A percentile compares a stretch with the other conserved stretches of the same genome.
phyloP scores from a whole-genome alignment of 2,888 invertebrate genomes.

The Microplitis deprimator region DNA sequence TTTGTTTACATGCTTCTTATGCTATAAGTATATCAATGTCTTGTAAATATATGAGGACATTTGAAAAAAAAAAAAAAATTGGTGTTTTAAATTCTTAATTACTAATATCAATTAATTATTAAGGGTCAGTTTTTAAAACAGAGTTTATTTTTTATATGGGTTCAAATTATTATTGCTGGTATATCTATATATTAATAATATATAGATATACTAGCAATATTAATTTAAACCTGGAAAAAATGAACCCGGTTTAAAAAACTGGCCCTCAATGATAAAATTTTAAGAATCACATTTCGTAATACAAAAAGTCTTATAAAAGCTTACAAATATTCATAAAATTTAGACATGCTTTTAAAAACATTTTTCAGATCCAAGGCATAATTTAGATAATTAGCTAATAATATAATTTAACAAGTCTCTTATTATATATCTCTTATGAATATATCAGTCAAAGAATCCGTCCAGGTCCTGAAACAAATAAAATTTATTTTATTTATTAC shows the following conservation, averaged over 20 bases:
- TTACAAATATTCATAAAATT: background rate
- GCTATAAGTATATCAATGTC: too few relatives aligned
- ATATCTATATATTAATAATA: too few relatives aligned
- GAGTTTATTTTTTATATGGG: too few relatives aligned
- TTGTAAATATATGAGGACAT: too few relatives aligned
- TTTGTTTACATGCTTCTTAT: background rate
- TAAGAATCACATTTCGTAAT: background rate
- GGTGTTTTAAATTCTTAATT: too few relatives aligned
- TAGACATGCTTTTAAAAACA: background rate
- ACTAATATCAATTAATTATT: too few relatives aligned
- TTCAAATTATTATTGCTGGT: too few relatives aligned
- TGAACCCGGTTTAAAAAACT: too few relatives aligned
- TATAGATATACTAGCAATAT: too few relatives aligned
- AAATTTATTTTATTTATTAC: background rate
- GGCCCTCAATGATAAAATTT: background rate
- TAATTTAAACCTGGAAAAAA: too few relatives aligned
- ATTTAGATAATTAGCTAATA: background rate
- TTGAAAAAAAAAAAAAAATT: too few relatives aligned
- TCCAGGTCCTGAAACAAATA: background rate
- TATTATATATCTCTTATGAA: background rate
- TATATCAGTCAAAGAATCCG: background rate
- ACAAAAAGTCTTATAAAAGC: background rate
- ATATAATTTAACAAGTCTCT: background rate
- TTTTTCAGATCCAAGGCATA: background rate
- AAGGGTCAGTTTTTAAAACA: too few relatives aligned